Evolutionary conservation across 2,113 vertebrate genomes (phyloP), one percentile per base, ranked within the genome.

Genomic region (Lepus americanus): DNA sequence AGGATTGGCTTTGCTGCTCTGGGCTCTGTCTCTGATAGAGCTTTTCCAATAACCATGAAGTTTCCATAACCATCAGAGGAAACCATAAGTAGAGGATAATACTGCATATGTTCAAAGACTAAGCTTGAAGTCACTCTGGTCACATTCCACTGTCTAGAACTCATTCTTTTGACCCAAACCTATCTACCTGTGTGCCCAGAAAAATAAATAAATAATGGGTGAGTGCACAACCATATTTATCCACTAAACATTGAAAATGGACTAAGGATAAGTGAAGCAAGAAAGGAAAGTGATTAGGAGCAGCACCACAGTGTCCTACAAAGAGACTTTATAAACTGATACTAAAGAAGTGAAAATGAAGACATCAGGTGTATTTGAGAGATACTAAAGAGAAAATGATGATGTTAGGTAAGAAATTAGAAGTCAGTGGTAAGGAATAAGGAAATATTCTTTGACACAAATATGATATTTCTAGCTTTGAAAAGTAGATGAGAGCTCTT

Each of bases 341-440:
- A 14, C 16, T 63, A 69, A 63, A n/a, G 36, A 20, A 59, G 14
- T 33, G 33, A 53, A 77, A 72, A 77, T 81, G 13, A 10, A 67
- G 17, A 94, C 9, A 53, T 53, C 17, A 1, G 20, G 44, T 78
- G 1, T 13, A 25, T 72, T 61, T 67, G 22, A 51, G 17, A 61
- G 27, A 73, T 4, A 93, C 33, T 90, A 80, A 53, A 85, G 23
- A 49, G 4, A 69, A 87, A 49, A 20, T 16, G 2, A 22, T 63
- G 22, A 64, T 59, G 55, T 55, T 44, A 66, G 61, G 17, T 19
- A n/a, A 76, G 36, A 29, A 73, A 31, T 78, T 53, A 72, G 25
- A 88, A 91, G 49, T 51, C 27, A 87, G 44, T 29, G 23, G 13
- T 61, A 94, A 96, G 39, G 53, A 89, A 44, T 1, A 74, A 73